Evolutionary conservation across 2,113 vertebrate species (phyloP).

Genomic region (Gavia stellata): DNA sequence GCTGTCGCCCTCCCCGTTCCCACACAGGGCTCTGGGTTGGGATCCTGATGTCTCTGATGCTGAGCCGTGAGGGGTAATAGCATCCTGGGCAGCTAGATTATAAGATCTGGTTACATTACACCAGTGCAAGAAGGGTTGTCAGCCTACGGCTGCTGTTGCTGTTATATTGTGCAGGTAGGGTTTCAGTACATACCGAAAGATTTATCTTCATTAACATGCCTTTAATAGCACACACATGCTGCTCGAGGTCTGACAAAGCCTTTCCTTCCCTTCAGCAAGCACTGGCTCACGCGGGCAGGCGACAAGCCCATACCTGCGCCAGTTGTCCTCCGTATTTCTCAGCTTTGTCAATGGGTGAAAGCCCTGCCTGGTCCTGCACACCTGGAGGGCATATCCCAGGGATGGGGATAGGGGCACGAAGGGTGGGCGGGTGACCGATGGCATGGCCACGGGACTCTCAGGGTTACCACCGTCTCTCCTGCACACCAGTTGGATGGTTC

Average conservation of each 20-base stretch:
- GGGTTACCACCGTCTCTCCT: not conserved
- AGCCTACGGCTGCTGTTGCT: not conserved
- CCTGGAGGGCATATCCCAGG: not conserved
- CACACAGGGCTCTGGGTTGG: not conserved
- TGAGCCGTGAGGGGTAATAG: not conserved
- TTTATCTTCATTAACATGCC: not conserved
- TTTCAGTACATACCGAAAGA: not conserved
- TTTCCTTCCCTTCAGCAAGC: not conserved
- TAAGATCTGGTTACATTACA: not conserved
- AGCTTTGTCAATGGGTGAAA: not conserved
- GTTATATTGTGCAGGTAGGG: not conserved
- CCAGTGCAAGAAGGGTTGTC: not conserved
- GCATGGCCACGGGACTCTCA: not conserved
- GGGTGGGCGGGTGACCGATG: rapidly evolving
- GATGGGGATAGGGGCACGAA: rapidly evolving
- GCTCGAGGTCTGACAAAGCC: not conserved
- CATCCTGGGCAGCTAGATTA: not conserved
- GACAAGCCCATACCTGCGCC: rapidly evolving
- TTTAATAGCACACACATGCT: not conserved
- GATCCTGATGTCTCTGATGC: not conserved
- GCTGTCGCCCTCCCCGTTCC: not conserved
- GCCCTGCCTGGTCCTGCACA: not conserved
- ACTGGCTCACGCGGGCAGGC: not conserved
- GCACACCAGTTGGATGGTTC: not conserved
- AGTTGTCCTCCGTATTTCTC: not conserved